These are phyloP conservation scores for Steinernema hermaphroditum DNA, from an alignment of 2,888 invertebrate species.

Conservation along the genomic window DNA sequence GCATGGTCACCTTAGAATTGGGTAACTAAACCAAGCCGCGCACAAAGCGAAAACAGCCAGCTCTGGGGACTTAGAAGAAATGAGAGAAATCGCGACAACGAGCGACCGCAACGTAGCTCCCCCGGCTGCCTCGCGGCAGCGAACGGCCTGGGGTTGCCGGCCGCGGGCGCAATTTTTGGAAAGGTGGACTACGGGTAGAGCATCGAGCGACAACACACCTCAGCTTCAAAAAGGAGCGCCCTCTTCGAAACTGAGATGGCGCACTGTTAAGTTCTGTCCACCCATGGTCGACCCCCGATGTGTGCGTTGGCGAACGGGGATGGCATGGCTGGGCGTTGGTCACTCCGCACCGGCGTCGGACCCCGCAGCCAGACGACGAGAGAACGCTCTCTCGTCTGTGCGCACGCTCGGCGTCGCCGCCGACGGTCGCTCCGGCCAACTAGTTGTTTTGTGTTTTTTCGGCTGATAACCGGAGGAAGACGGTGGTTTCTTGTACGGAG, in stretches of 20 bases:
- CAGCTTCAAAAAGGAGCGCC: neutral
- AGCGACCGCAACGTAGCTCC: neutral
- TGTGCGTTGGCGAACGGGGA: conserved; percentile 6
- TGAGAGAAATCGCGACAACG: neutral
- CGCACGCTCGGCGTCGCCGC: neutral
- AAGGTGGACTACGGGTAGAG: conserved; percentile 26
- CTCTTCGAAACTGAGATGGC: neutral
- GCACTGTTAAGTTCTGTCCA: neutral
- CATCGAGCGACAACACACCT: neutral
- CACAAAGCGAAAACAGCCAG: no score
- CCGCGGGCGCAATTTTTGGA: conserved; percentile 12
- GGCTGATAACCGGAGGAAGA: neutral
- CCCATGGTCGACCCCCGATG: conserved; percentile 13
- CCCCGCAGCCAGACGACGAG: conserved; percentile 4
- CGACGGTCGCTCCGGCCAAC: neutral
- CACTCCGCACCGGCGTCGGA: conserved; percentile 3
- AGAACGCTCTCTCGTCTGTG: conserved; percentile 18
- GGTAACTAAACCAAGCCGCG: conserved; percentile 25
- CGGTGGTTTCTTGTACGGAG: neutral
- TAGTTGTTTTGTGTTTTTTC: neutral
- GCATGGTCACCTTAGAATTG: conserved; percentile 8
- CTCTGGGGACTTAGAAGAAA: no score
- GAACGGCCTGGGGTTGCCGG: neutral
- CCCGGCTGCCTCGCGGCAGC: neutral
- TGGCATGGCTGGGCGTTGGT: conserved; percentile 3